Conservation (phyloP, 2,797 vertebrate species). For the Tapirus indicus region DNA sequence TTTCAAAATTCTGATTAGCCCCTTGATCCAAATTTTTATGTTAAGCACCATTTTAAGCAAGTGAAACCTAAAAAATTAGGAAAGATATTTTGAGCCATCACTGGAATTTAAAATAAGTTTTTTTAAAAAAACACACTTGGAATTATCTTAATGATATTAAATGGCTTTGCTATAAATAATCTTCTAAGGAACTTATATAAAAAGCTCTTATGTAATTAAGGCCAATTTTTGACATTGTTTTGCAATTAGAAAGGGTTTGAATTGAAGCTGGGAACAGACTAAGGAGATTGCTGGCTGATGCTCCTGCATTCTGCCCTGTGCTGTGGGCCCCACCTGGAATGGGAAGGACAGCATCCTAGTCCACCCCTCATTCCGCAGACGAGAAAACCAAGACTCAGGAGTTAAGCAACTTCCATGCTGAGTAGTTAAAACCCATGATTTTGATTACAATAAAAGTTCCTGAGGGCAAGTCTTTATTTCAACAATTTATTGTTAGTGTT, state of each 20-base stretch:
- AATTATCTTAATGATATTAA: conserved; percentile 71
- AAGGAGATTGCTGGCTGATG: neutral
- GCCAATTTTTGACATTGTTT: conserved; percentile 63
- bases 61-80: conserved; percentile 45
- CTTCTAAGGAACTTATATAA: conserved; percentile 62
- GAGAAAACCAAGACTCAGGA: neutral
- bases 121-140: conserved; percentile 32
- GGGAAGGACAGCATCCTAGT: neutral
- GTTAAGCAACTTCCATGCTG: neutral
- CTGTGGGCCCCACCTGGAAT: neutral
- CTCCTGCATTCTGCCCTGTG: rapidly evolving
- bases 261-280: neutral
- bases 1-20: conserved; percentile 50
- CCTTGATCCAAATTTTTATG: conserved; percentile 41
- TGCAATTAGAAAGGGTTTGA: conserved; percentile 50
- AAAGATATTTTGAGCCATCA: conserved; percentile 60
- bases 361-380: neutral
- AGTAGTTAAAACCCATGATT: neutral
- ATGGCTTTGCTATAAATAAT: conserved; percentile 73
- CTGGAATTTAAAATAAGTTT: conserved; percentile 43
- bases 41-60: conserved; percentile 56
- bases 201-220: conserved; percentile 73
- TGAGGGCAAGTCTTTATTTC: neutral
- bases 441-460: neutral
- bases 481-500: neutral